Conservation (phyloP, 2,888 invertebrate genomes). For the Sarcophaga caerulescens region DNA sequence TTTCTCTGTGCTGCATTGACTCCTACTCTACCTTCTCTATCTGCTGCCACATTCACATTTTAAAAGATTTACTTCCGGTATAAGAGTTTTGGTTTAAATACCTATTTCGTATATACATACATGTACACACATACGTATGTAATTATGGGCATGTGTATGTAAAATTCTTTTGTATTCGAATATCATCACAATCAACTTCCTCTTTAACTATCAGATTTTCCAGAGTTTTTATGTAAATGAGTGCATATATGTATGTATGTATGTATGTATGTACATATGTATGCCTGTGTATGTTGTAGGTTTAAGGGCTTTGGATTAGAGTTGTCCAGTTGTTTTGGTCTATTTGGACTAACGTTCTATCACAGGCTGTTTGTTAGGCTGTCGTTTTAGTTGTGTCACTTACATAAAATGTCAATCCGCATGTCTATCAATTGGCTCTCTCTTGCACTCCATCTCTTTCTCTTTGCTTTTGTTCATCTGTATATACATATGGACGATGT, state of each 20-base stretch:
- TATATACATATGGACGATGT: neutral
- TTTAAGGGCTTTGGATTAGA: neutral
- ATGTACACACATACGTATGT: neutral
- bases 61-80: neutral
- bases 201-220: neutral
- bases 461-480: neutral
- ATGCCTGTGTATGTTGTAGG: neutral
- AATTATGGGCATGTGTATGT: neutral
- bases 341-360: slow-evolving; percentile 46
- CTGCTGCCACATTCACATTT: neutral
- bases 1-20: neutral
- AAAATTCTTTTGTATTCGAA: neutral
- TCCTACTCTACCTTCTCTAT: neutral
- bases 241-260: too few relatives aligned
- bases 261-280: neutral
- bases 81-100: neutral
- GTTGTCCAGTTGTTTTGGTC: slow-evolving; percentile 32
- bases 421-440: slow-evolving; percentile 62
- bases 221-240: too few relatives aligned
- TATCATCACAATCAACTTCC: neutral
- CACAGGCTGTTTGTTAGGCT: slow-evolving; percentile 57
- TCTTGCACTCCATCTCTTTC: neutral
- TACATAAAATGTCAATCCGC: slow-evolving; percentile 62
- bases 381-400: slow-evolving; percentile 67
- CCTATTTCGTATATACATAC: too few relatives aligned